A percentile compares a stretch with the other conserved stretches of the same genome.
Evolutionary conservation across 1,140 invertebrate genomes (phyloP).

Genomic region (Paramacrobiotus metropolitanus): DNA sequence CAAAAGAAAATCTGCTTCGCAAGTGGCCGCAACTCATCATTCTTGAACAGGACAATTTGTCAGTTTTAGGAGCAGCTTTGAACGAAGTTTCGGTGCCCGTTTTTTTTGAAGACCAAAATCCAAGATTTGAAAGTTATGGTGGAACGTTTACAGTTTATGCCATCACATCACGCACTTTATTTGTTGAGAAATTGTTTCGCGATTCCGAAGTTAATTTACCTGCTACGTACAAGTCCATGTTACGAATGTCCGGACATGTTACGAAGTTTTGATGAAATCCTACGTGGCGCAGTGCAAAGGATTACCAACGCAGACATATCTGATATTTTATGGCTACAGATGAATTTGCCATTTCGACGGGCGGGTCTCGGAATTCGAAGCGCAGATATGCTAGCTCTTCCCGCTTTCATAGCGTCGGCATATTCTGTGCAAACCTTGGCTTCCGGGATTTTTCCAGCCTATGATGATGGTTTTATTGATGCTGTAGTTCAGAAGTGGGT

Average conservation of each 20-base stretch:
- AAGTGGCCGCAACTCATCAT: neutral
- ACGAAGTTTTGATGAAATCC: no score
- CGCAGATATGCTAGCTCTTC: no score
- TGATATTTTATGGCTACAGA: no score
- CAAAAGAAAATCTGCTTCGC: neutral
- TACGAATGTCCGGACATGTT: no score
- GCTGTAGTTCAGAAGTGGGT: neutral
- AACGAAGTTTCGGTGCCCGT: neutral
- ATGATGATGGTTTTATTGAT: neutral
- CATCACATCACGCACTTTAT: neutral
- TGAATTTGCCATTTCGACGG: no score
- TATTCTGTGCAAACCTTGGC: neutral
- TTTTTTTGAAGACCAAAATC: neutral
- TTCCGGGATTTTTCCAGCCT: neutral
- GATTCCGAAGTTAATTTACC: no score
- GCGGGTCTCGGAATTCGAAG: no score
- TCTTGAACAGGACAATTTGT: neutral
- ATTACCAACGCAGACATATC: no score
- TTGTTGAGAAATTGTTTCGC: neutral
- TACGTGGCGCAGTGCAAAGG: no score
- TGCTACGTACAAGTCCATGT: no score
- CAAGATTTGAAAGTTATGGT: neutral
- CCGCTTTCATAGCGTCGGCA: no score
- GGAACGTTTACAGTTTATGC: neutral
- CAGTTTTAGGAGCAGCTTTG: neutral